Evolutionary conservation across 2,888 invertebrate genomes (phyloP).

Genomic region (Sphinx pinastri): DNA sequence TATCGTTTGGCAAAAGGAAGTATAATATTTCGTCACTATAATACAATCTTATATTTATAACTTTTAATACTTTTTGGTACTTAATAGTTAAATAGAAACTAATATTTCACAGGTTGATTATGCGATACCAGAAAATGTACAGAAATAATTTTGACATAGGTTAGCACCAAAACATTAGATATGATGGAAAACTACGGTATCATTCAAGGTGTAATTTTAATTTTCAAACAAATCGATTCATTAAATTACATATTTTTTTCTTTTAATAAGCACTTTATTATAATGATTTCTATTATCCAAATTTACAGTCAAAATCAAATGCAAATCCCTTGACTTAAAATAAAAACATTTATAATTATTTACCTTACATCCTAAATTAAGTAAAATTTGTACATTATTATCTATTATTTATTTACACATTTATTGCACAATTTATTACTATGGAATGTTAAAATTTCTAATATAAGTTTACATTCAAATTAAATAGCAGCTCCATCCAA

Average conservation of each 20-base stretch:
- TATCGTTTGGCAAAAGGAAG: conserved; percentile 81
- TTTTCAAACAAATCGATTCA: conserved; percentile 21
- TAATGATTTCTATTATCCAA: not conserved
- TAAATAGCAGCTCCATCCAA: conserved; percentile 31
- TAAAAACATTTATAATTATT: not conserved
- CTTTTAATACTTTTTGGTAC: conserved; percentile 82
- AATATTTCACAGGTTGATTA: conserved; percentile 36
- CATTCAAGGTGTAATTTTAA: conserved; percentile 28
- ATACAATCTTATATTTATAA: conserved; percentile 55
- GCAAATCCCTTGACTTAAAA: not conserved
- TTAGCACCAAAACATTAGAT: conserved; percentile 76
- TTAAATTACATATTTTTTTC: not conserved
- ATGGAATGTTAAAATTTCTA: conserved; percentile 74
- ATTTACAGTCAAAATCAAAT: conserved; percentile 6
- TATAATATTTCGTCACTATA: conserved; percentile 62
- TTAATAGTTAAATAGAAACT: conserved; percentile 58
- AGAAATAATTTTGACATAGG: conserved; percentile 35
- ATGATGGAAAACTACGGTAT: conserved; percentile 43
- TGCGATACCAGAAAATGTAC: conserved; percentile 35
- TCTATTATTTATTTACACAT: conserved; percentile 35
- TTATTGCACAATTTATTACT: conserved; percentile 51
- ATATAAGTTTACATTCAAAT: conserved; percentile 29
- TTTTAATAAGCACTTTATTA: not conserved
- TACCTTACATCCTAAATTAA: not conserved
- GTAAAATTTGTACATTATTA: conserved; percentile 27